phyloP scores from a whole-genome alignment of 2,113 vertebrate genomes.

The Connochaetes taurinus region DNA sequence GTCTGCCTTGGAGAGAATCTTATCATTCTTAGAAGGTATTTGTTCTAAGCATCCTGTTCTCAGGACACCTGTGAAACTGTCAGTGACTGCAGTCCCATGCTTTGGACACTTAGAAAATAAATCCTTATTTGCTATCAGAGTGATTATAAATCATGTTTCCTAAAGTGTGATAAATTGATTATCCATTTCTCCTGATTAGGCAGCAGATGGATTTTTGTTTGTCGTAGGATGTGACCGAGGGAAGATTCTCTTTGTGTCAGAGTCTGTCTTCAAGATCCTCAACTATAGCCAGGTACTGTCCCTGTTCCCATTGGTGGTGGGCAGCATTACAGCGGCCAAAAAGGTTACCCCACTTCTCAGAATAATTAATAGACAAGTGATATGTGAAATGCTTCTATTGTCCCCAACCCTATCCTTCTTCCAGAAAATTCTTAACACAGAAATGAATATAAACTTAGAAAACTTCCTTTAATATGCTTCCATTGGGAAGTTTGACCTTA shows the following conservation, averaged over 20 bases:
- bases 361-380: not conserved
- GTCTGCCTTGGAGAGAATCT: not conserved
- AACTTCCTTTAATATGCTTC: not conserved
- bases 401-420: not conserved
- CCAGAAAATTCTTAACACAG: not conserved
- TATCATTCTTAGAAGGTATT: not conserved
- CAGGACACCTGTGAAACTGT: not conserved
- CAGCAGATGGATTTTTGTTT: slow-evolving; percentile 98
- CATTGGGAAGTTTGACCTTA: not conserved
- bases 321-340: not conserved
- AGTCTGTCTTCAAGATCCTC: slow-evolving; percentile 99
- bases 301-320: not conserved
- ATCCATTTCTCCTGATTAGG: slow-evolving; percentile 80
- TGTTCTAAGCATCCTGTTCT: not conserved
- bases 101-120: not conserved
- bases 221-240: slow-evolving; percentile 98
- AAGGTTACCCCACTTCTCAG: not conserved
- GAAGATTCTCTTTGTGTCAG: slow-evolving; percentile 98
- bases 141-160: slow-evolving; percentile 20
- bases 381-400: not conserved
- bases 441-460: not conserved
- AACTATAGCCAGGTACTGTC: slow-evolving; percentile 95
- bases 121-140: slow-evolving; percentile 32
- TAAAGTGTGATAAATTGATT: slow-evolving; percentile 63
- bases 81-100: not conserved